These are phyloP conservation scores for Chloroceryle amazona DNA, from an alignment of 2,797 vertebrate species.

Conservation along the genomic window DNA sequence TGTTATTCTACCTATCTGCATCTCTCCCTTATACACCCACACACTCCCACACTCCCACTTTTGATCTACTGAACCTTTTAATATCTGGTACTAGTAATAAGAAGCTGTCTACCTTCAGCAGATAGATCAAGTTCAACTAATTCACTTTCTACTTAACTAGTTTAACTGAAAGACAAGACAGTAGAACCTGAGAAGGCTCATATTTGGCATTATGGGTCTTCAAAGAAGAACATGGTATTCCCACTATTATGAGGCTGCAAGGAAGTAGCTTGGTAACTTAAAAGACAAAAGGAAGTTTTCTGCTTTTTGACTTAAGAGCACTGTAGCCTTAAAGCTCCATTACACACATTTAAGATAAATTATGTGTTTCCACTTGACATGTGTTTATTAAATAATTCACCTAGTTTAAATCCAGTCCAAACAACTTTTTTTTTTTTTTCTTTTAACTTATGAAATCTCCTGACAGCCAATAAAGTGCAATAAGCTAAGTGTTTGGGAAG, in stretches of 20 bases:
- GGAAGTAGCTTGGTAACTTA: not conserved
- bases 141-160: not conserved
- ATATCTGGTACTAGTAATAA: not conserved
- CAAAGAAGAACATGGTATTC: not conserved
- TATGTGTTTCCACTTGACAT: conserved; percentile 59
- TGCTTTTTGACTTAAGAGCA: not conserved
- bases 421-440: not conserved
- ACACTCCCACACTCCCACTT: not conserved
- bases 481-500: not conserved
- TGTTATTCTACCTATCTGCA: not conserved
- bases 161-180: not conserved
- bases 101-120: not conserved
- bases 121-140: not conserved
- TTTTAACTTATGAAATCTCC: conserved; percentile 51
- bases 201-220: not conserved
- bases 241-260: not conserved
- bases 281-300: not conserved
- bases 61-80: not conserved
- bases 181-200: not conserved
- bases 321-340: conserved; percentile 33
- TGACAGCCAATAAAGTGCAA: conserved; percentile 44
- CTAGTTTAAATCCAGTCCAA: conserved; percentile 72
- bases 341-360: conserved; percentile 66
- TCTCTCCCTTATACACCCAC: not conserved
- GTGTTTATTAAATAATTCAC: conserved; percentile 77